Base-by-base conservation (phyloP, 35 echinoderm and acorn worm genomes). In the Eucidaris tribuloides region DNA sequence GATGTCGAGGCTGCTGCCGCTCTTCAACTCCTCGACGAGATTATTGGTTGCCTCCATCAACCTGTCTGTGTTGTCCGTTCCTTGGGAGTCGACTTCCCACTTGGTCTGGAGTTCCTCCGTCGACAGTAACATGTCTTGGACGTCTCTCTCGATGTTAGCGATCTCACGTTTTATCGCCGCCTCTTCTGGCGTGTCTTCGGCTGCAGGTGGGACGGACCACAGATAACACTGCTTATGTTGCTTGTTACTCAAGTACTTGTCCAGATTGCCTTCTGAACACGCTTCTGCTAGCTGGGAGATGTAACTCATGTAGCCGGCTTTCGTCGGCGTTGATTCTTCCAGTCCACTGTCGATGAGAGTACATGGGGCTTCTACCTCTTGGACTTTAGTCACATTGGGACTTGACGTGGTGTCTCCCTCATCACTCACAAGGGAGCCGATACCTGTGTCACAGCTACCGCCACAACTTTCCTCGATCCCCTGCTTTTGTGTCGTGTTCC, bases 171-270 rank as follows among this genome's bases (percentile, higher is more conserved):
- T 83, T 25, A 45, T 3, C 15, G 48, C 45, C 25, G 9, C 76
- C 33, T 70, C 60, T 24, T 76, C 61, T 37, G 40, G 48, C 5
- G 3, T 68, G 22, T 79, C 83, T 42, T 50, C 62, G 7, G 78
- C 76, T 2, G 79, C 30, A n/a, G 78, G 31, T 74, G 89, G 78
- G 40, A 58, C 64, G 22, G 92, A 94, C 92, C 92, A 94, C 82
- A 94, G 76, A 43, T 94, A 89, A 57, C 92, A 94, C 38, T 94
- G 84, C 66, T 94, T 88, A 23, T 85, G 87, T 46, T 94, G 79
- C n/a, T 85, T 70, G 13, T 56, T 84, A 30, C 88, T 88, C 40
- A 94, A 78, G 44, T 85, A 85, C 25, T 86, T 44, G 28, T 59
- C 68, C 34, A 94, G 78, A 42, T 94, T 82, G 25, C 87, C 92